Base-by-base conservation (phyloP, 1,140 invertebrate genomes). In the Neoseiulus cucumeris region DNA sequence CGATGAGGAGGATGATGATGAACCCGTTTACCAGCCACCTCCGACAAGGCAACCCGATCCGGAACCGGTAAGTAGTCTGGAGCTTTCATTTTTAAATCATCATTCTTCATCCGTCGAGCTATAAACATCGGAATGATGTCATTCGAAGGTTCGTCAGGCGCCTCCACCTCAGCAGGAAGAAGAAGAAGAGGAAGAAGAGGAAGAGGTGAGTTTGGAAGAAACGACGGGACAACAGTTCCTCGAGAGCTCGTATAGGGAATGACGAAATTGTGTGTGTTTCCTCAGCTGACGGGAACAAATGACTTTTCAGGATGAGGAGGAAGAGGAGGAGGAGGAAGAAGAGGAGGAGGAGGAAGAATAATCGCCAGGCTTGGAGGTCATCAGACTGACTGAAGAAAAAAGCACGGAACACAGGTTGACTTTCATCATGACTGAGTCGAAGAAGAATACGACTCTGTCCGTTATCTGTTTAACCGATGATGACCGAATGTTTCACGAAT, bases 241-340 rank as follows among this genome's bases (percentile, higher is more conserved):
- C 12, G n/a, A 44, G n/a, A 12, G 42, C 42, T n/a, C n/a, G 12
- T 44, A n/a, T n/a, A n/a, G n/a, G n/a, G n/a, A n/a, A n/a, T n/a
- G n/a, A n/a, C n/a, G n/a, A n/a, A n/a, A n/a, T n/a, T n/a, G n/a
- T n/a, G n/a, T n/a, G n/a, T n/a, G n/a, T n/a, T n/a, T n/a, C n/a
- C n/a, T n/a, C n/a, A n/a, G n/a, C n/a, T n/a, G n/a, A n/a, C n/a
- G n/a, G n/a, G n/a, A n/a, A n/a, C 42, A 44, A 12, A 12, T 44
- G 42, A 12, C 42, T 44, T 59, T 25, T 59, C 33, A 66, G 25
- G 64, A 33, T 17, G 65, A 42, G 44, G 64, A 65, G 42, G 65
- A 65, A 28, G 66, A 66, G 42, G 66, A 67, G 29, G 66, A 66
- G 0, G 66, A 67, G 42, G 66, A 67, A 42, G 66, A 67, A 22